Evolutionary conservation across 2,888 invertebrate genomes (phyloP).

Genomic region (Drosophila subquinaria): DNA sequence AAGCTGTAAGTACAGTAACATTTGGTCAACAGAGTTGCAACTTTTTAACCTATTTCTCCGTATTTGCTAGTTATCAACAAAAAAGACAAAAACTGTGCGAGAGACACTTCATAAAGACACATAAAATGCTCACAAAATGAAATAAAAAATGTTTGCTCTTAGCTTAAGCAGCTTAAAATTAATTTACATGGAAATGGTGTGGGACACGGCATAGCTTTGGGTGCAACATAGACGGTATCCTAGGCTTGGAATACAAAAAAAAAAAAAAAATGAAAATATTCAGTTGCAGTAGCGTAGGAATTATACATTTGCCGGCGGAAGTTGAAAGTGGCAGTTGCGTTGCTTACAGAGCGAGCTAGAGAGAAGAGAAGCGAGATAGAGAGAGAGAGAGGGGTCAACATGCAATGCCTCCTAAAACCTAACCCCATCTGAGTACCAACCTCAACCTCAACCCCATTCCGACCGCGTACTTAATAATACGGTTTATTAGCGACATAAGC

Average conservation of each 20-base stretch:
- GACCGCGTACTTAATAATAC: constrained; percentile 79
- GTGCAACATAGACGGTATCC: constrained; percentile 3
- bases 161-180: constrained; percentile 81
- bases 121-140: constrained; percentile 45
- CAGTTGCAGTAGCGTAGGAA: constrained; percentile 76
- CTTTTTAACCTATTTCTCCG: constrained; percentile 19
- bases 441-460: constrained; percentile 23
- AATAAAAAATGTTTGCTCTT: constrained; percentile 70
- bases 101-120: constrained; percentile 37
- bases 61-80: constrained; percentile 16
- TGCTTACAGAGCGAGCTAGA: constrained; percentile 32
- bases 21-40: constrained; percentile 14
- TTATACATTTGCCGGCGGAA: constrained; percentile 81
- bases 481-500: constrained; percentile 83
- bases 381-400: constrained; percentile 39
- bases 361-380: constrained; percentile 22
- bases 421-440: constrained; percentile 12
- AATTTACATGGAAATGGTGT: constrained; percentile 65
- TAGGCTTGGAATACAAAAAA: constrained; percentile 20
- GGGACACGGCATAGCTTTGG: neutral
- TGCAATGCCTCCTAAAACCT: constrained; percentile 45
- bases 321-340: constrained; percentile 76
- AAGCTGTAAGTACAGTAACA: constrained; percentile 42
- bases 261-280: constrained; percentile 18
- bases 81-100: constrained; percentile 25